A percentile compares a stretch with the other conserved stretches of the same genome.
Conservation (phyloP, 2,888 invertebrate species). For the Prionchulus punctatus region DNA sequence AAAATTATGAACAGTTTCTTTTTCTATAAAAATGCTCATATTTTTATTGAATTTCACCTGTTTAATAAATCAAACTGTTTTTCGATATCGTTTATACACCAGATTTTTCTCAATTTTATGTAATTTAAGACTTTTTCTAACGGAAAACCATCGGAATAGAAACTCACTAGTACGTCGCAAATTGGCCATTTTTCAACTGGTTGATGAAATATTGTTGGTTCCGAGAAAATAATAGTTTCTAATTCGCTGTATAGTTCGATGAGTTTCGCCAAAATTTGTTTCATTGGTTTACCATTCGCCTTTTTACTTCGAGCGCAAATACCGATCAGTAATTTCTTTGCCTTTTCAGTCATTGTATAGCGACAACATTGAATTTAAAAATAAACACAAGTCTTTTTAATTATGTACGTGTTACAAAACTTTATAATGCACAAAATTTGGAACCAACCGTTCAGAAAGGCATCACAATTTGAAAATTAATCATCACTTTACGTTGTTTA, state of each 20-base stretch:
- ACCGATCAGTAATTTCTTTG: conserved; percentile 52
- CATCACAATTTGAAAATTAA: too few relatives aligned
- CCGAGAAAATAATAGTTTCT: conserved; percentile 64
- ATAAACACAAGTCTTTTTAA: too few relatives aligned
- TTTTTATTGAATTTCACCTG: conserved; percentile 14
- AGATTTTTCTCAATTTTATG: conserved; percentile 76
- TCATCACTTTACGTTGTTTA: too few relatives aligned
- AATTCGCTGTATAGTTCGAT: conserved; percentile 74
- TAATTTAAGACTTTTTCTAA: conserved; percentile 93
- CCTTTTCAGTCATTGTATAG: neutral
- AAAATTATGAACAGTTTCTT: too few relatives aligned
- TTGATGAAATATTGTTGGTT: conserved; percentile 83
- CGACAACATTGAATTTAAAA: too few relatives aligned
- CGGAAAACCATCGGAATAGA: conserved; percentile 59
- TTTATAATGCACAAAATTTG: too few relatives aligned
- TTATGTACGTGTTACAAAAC: too few relatives aligned
- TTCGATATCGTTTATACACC: conserved; percentile 91
- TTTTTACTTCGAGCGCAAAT: conserved; percentile 97
- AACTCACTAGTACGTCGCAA: conserved; percentile 92
- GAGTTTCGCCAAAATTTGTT: conserved; percentile 83
- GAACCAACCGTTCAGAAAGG: too few relatives aligned
- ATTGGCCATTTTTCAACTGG: conserved; percentile 94
- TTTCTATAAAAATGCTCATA: neutral
- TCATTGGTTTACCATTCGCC: conserved; percentile 97
- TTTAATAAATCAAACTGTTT: conserved; percentile 95